A percentile compares a stretch with the other conserved stretches of the same genome.
phyloP scores from a whole-genome alignment of 1,140 invertebrate species.

The Megathymus violae region DNA sequence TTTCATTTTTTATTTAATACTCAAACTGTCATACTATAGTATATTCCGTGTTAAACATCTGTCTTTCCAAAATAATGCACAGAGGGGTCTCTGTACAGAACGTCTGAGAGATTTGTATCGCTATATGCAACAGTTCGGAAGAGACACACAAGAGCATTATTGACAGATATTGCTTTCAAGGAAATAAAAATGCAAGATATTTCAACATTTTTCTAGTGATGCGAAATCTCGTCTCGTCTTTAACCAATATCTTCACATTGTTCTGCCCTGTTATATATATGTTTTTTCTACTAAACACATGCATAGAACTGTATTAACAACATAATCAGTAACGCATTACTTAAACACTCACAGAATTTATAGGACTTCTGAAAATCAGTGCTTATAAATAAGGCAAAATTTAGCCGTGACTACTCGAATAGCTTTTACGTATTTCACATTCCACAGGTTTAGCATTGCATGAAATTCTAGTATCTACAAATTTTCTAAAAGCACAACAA shows the following conservation, averaged over 20 bases:
- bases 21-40: no score
- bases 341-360: neutral
- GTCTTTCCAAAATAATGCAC: no score
- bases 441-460: neutral
- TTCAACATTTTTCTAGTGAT: neutral
- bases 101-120: no score
- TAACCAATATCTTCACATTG: no score
- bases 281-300: no score
- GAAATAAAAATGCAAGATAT: neutral
- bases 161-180: slow-evolving; percentile 24
- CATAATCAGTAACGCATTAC: neutral
- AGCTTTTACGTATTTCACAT: neutral
- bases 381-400: neutral
- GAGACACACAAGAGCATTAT: neutral
- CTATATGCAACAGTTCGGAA: no score
- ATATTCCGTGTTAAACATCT: no score
- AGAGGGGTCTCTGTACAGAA: no score
- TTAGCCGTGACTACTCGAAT: neutral
- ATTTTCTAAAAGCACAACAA: slow-evolving; percentile 39
- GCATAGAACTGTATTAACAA: no score
- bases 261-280: no score
- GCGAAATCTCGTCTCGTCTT: no score
- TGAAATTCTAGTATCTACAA: slow-evolving; percentile 13
- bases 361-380: neutral
- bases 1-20: no score